Base-by-base conservation (phyloP, 53 echinoderm and acorn worm species). In the Zoroaster sp. region DNA sequence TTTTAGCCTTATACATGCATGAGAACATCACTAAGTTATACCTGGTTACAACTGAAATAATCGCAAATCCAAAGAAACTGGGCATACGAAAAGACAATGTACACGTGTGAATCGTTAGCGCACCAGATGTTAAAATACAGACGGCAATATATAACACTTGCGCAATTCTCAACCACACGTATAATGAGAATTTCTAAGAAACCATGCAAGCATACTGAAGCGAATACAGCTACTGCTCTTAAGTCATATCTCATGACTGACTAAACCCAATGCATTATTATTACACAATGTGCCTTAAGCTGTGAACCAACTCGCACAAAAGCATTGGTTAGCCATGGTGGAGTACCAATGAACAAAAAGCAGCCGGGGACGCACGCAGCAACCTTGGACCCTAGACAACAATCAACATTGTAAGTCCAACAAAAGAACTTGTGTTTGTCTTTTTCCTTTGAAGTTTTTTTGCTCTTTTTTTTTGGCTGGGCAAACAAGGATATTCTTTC, bases 361-460 rank as follows among this genome's bases (percentile, higher is more conserved):
- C 18, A 36, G 18, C 71, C 10, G 35, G 35, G 34, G 5, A 65
- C 17, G 35, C 38, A 36, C 38, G 3, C 25, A 33, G 71, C 32
- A 33, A 38, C 35, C 71, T 36, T 71, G 35, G 30, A 71, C 71
- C 68, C 41, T 13, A 44, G 82, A 68, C 68, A 67, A 82, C 67
- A 80, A 80, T 80, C 20, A 38, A 47, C 51, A 5, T 33, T 32
- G 32, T 75, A 17, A 47, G 32, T 47, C 75, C 75, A 25, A 44
- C 68, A 67, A 82, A 68, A 37, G 31, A 17, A 82, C 67, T 82
- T n/a, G 40, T 79, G 79, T 79, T 79, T 79, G 63, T 40, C 28
- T 55, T 33, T 31, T 45, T 82, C 41, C 21, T 82, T 82, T 82
- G 81, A 41, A 40, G 12, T 17, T 34, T 4, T 15, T 35, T n/a